These are phyloP conservation scores for Brachionus sp. DNA, from an alignment of 1,140 invertebrate species.

Conservation along the genomic window DNA sequence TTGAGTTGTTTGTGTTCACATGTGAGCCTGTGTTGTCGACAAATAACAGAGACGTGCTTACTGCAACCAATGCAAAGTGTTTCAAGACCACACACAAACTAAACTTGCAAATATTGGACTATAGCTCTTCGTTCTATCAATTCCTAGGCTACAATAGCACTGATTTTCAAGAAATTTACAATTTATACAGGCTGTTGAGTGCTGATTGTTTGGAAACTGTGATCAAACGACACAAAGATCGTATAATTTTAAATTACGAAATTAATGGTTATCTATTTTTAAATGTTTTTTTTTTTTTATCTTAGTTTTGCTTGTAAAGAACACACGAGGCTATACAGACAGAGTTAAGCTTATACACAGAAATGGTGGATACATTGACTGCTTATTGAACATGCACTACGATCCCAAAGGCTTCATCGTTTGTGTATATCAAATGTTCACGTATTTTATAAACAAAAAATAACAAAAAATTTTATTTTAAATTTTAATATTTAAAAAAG, in stretches of 20 bases:
- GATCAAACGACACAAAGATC: conserved; percentile 7
- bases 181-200: background rate
- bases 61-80: background rate
- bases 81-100: background rate
- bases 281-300: background rate
- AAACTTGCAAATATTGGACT: conserved; percentile 8
- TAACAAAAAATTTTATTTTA: background rate
- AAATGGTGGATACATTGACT: background rate
- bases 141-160: background rate
- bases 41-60: background rate
- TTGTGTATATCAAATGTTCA: conserved; percentile 6
- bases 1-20: background rate
- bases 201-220: background rate
- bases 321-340: background rate
- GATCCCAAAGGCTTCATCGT: conserved; percentile 27
- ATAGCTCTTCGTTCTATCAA: background rate
- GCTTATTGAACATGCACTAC: conserved; percentile 8
- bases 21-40: background rate
- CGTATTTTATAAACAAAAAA: background rate
- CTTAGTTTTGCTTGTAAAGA: background rate
- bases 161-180: background rate
- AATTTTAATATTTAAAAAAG: background rate
- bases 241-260: background rate
- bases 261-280: background rate
- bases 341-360: background rate